Percentiles rank a stretch among this genome's conserved stretches.
Evolutionary conservation across 2,113 vertebrate species (phyloP).

Genomic region (Prochilodus magdalenae): DNA sequence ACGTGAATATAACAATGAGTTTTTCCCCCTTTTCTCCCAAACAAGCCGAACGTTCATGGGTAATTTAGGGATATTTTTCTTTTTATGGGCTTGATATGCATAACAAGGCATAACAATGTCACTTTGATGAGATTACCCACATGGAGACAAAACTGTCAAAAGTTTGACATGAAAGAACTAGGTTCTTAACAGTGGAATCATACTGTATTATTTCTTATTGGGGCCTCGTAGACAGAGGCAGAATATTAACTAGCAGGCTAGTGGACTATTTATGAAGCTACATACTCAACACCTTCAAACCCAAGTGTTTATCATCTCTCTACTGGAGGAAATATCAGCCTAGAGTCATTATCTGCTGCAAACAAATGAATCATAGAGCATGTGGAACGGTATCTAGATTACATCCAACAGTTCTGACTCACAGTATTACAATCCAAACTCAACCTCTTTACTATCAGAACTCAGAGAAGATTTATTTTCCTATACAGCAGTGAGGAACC

Average conservation of each 20-base stretch:
- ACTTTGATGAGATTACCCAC: slow-evolving; percentile 53
- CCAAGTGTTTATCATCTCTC: not conserved
- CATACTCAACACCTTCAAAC: not conserved
- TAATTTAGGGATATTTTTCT: slow-evolving; percentile 45
- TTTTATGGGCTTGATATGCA: slow-evolving; percentile 67
- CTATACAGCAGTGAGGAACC: too few relatives aligned
- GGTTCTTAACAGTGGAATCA: slow-evolving; percentile 32
- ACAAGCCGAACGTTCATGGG: slow-evolving; percentile 56
- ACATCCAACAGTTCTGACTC: not conserved
- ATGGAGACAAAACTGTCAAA: slow-evolving; percentile 55
- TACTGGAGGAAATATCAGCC: not conserved
- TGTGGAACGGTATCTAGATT: not conserved
- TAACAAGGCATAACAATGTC: slow-evolving; percentile 50
- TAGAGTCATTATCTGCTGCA: not conserved
- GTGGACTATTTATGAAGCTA: slow-evolving; percentile 12
- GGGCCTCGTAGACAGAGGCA: slow-evolving; percentile 3
- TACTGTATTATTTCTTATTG: slow-evolving; percentile 29
- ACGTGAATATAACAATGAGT: slow-evolving; percentile 65
- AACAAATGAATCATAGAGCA: not conserved
- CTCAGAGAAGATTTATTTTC: too few relatives aligned
- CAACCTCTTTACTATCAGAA: too few relatives aligned
- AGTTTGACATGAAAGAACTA: slow-evolving; percentile 46
- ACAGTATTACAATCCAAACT: slow-evolving; percentile 61
- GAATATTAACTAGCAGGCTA: slow-evolving; percentile 9
- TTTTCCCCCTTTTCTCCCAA: slow-evolving; percentile 37